These are phyloP conservation scores for Steinernema scapterisci DNA, from an alignment of 2,888 invertebrate genomes.

Conservation along the genomic window DNA sequence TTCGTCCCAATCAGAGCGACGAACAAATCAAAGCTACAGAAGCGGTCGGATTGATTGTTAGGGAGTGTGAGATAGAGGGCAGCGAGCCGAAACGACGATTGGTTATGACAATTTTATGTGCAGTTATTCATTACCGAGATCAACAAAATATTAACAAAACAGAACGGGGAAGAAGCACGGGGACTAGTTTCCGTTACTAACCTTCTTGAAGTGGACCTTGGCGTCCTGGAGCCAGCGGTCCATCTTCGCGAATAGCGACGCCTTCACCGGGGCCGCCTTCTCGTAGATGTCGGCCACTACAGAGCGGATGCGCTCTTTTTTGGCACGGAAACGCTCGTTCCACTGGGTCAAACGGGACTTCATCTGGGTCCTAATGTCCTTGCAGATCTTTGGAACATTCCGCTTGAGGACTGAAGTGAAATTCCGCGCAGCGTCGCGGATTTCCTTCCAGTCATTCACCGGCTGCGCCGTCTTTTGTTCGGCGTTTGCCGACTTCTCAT, in stretches of 20 bases:
- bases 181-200: too few species aligned
- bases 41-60: background rate
- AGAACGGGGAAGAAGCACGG: too few species aligned
- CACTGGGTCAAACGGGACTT: background rate
- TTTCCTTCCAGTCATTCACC: background rate
- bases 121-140: too few species aligned
- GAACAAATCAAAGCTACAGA: background rate
- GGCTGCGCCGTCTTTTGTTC: background rate
- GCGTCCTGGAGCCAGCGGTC: too few species aligned
- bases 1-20: background rate
- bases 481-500: background rate
- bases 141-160: too few species aligned
- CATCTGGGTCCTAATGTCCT: background rate
- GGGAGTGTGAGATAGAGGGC: background rate
- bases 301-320: background rate
- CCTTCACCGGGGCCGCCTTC: background rate
- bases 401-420: conserved; percentile 9
- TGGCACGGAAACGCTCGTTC: background rate
- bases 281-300: background rate
- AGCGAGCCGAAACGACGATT: conserved; percentile 5
- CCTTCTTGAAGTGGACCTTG: too few species aligned
- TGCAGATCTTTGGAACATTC: background rate
- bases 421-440: background rate
- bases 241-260: background rate
- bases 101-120: background rate